A percentile compares a stretch with the other conserved stretches of the same genome.
Evolutionary conservation across 2,888 invertebrate species (phyloP).

Genomic region (Priocnemis perturbator): DNA sequence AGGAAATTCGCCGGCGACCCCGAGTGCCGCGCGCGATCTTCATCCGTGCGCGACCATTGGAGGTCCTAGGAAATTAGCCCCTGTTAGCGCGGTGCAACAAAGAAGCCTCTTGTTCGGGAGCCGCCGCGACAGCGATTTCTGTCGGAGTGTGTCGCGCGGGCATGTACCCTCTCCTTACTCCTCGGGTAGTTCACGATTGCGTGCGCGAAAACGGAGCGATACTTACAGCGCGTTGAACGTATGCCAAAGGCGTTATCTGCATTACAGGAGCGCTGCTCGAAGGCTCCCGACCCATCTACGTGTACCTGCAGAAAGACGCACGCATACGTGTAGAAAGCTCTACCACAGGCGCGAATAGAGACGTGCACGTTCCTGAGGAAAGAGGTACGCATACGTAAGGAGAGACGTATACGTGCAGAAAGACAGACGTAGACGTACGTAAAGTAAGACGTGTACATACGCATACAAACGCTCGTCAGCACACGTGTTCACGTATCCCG

Average conservation of each 20-base stretch:
- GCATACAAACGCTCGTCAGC: too few relatives aligned
- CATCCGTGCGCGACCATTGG: too few relatives aligned
- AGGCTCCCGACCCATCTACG: not conserved
- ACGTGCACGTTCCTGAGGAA: too few relatives aligned
- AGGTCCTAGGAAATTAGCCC: not conserved
- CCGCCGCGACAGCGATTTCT: too few relatives aligned
- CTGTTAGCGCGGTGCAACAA: not conserved
- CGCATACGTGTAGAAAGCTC: not conserved
- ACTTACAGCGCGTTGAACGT: constrained; percentile 50
- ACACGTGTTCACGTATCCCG: too few relatives aligned
- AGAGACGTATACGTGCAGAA: too few relatives aligned
- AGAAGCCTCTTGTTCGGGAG: constrained; percentile 13
- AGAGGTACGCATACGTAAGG: too few relatives aligned
- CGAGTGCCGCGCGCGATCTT: too few relatives aligned
- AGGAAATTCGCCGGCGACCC: too few relatives aligned
- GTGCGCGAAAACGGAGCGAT: constrained; percentile 30
- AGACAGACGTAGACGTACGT: too few relatives aligned
- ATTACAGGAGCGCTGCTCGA: constrained; percentile 24
- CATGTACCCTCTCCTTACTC: not conserved
- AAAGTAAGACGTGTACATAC: too few relatives aligned
- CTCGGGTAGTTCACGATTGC: constrained; percentile 14
- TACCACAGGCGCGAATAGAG: too few relatives aligned
- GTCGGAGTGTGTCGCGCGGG: not conserved
- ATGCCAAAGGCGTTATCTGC: constrained; percentile 56
- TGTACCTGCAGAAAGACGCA: not conserved